Percentiles rank a stretch among this genome's conserved stretches.
Evolutionary conservation across 2,888 invertebrate species (phyloP).

Genomic region (Germaria angustata): DNA sequence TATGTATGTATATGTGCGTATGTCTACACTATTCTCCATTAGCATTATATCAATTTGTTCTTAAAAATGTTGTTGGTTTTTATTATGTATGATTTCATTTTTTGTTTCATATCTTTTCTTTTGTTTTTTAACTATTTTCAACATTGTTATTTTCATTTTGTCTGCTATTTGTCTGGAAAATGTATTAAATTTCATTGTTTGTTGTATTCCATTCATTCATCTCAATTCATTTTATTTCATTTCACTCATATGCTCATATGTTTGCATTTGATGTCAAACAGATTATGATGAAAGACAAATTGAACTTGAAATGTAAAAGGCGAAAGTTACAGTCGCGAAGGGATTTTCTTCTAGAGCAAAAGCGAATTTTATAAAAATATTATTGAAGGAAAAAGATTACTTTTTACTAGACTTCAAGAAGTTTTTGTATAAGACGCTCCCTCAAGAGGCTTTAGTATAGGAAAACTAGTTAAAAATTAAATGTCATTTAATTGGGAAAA

Average conservation of each 20-base stretch:
- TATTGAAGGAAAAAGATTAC: neutral
- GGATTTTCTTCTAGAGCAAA: neutral
- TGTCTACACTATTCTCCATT: slow-evolving; percentile 55
- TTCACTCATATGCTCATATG: slow-evolving; percentile 60
- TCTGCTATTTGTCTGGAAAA: slow-evolving; percentile 61
- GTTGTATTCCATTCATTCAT: slow-evolving; percentile 40
- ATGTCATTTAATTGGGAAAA: too few relatives aligned
- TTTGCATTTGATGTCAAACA: slow-evolving; percentile 50
- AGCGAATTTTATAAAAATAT: neutral
- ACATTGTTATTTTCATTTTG: slow-evolving; percentile 30
- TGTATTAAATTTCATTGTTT: slow-evolving; percentile 66
- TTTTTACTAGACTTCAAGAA: too few relatives aligned
- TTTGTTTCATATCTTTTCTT: neutral
- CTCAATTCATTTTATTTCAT: slow-evolving; percentile 37
- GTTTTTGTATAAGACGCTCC: too few relatives aligned
- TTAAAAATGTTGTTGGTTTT: slow-evolving; percentile 25
- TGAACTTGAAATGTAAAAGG: slow-evolving; percentile 41
- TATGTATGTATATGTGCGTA: neutral
- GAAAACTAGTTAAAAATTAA: neutral
- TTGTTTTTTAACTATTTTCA: slow-evolving; percentile 8
- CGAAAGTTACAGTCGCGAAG: neutral
- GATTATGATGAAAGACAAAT: slow-evolving; percentile 46
- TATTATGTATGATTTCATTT: slow-evolving; percentile 12
- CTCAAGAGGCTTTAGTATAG: neutral
- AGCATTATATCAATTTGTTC: slow-evolving; percentile 56